Conservation (phyloP, 2,888 invertebrate species). For the Polyommatus iphigenia region DNA sequence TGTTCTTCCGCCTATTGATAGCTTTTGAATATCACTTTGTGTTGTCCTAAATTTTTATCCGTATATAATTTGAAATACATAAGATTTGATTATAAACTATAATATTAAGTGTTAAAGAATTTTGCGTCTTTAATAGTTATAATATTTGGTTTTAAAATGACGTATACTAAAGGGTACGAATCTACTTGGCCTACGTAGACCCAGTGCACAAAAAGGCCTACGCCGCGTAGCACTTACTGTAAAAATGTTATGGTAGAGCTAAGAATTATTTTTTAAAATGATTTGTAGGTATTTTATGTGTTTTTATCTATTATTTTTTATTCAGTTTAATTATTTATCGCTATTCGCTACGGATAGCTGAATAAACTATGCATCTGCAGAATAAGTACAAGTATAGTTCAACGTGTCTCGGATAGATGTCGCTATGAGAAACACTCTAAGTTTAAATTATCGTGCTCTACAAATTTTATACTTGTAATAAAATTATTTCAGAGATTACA, state of each 20-base stretch:
- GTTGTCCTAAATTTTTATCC: background rate
- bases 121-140: too few species aligned
- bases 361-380: too few species aligned
- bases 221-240: background rate
- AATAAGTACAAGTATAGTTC: background rate
- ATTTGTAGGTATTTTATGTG: background rate
- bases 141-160: too few species aligned
- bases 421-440: background rate
- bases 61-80: background rate
- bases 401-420: background rate
- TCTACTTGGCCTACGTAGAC: background rate
- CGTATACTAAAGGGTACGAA: too few species aligned
- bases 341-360: too few species aligned
- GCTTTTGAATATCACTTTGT: constrained; percentile 12
- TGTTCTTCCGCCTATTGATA: constrained; percentile 17
- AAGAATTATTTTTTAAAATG: too few species aligned
- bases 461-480: background rate
- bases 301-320: too few species aligned
- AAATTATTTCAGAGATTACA: background rate
- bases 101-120: too few species aligned
- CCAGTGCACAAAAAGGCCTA: background rate
- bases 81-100: background rate
- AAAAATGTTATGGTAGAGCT: background rate
- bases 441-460: background rate
- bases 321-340: too few species aligned